phyloP scores from a whole-genome alignment of 2,113 vertebrate species.

The Indri indri region DNA sequence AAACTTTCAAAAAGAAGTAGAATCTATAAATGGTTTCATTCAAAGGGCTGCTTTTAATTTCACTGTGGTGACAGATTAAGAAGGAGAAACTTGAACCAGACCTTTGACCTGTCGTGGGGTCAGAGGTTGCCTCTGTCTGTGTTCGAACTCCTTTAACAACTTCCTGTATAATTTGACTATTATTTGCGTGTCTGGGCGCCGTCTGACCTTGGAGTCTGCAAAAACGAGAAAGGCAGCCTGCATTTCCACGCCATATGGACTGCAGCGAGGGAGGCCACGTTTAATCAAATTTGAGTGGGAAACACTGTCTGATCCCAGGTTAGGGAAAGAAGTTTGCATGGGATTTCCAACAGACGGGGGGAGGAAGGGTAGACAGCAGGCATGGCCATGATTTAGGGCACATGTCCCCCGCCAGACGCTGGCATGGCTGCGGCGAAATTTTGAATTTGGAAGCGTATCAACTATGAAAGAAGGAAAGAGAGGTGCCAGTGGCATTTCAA shows the following conservation, averaged over 20 bases:
- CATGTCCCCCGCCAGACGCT: conserved; percentile 33
- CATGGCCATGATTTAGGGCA: neutral
- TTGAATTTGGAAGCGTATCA: conserved; percentile 47
- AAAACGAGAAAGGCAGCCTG: conserved; percentile 80
- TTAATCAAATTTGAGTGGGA: conserved; percentile 81
- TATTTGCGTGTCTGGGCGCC: conserved; percentile 88
- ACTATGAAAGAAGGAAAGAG: neutral
- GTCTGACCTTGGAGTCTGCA: conserved; percentile 89
- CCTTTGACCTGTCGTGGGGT: conserved; percentile 86
- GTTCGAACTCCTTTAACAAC: conserved; percentile 89
- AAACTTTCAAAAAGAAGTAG: conserved; percentile 73
- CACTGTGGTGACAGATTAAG: conserved; percentile 86
- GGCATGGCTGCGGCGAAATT: conserved; percentile 11
- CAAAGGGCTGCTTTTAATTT: conserved; percentile 82
- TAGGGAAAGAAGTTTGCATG: conserved; percentile 36
- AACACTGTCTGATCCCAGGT: conserved; percentile 31
- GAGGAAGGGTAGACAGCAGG: conserved; percentile 65
- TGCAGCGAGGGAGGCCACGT: conserved; percentile 38
- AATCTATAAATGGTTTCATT: conserved; percentile 81
- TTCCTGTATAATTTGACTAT: conserved; percentile 91
- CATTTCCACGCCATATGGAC: conserved; percentile 75
- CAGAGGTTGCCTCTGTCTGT: conserved; percentile 85
- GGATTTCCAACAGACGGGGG: conserved; percentile 47
- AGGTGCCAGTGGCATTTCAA: neutral
- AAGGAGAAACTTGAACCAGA: conserved; percentile 91